phyloP scores from a whole-genome alignment of 2,797 vertebrate species.

The Nasua narica region DNA sequence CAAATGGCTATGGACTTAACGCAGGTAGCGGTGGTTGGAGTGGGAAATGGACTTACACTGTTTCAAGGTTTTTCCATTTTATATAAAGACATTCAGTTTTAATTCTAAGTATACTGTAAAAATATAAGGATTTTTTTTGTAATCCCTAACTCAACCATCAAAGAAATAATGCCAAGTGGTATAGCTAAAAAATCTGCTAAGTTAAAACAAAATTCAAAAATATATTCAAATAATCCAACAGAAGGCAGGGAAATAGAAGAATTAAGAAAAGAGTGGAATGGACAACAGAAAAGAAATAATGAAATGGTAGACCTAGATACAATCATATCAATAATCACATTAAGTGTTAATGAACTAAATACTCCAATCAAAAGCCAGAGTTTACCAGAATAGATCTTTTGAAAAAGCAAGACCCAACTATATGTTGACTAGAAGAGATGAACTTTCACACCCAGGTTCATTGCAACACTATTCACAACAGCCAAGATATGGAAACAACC shows the following conservation, averaged over 20 bases:
- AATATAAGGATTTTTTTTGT: background rate
- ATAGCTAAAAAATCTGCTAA: slow-evolving; percentile 10
- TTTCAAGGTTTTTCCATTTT: background rate
- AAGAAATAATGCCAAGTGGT: background rate
- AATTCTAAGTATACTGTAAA: background rate
- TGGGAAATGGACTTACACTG: background rate
- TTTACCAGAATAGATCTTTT: background rate
- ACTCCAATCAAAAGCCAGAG: background rate
- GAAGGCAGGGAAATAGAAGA: background rate
- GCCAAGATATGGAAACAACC: background rate
- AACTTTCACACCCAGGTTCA: background rate
- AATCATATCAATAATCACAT: background rate
- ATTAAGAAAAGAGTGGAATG: background rate
- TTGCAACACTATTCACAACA: background rate
- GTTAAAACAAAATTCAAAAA: background rate
- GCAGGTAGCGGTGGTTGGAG: background rate
- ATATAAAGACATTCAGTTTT: background rate
- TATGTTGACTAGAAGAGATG: background rate
- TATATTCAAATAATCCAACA: background rate
- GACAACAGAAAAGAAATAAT: background rate
- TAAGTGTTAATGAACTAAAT: slow-evolving; percentile 18
- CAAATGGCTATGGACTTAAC: background rate
- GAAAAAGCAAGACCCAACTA: background rate
- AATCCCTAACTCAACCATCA: background rate
- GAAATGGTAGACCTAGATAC: background rate